These are phyloP conservation scores for Suillia variegata DNA, from an alignment of 2,888 invertebrate genomes.

Conservation along the genomic window DNA sequence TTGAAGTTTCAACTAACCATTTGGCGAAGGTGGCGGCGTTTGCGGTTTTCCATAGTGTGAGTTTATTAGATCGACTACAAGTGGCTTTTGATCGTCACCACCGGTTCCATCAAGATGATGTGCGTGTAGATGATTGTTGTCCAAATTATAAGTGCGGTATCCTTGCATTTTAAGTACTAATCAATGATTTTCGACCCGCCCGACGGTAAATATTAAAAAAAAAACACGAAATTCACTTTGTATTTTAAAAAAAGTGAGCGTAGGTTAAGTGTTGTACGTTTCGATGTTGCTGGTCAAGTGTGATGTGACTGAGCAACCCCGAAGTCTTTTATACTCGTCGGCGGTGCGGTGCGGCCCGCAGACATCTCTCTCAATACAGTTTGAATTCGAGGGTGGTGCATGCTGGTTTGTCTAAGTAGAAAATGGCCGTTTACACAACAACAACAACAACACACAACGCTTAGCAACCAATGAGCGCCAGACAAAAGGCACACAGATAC, in stretches of 20 bases:
- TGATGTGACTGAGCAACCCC: constrained; percentile 44
- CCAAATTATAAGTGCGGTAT: constrained; percentile 60
- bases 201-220: no score
- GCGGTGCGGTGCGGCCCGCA: constrained; percentile 28
- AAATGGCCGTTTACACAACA: constrained; percentile 41
- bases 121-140: no score
- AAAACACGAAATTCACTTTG: no score
- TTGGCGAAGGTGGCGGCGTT: constrained; percentile 65
- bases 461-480: constrained; percentile 43
- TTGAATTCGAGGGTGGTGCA: constrained; percentile 30
- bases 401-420: constrained; percentile 13
- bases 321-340: constrained; percentile 48
- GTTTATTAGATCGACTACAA: constrained; percentile 68
- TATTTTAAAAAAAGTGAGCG: no score
- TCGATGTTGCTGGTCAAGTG: constrained; percentile 50
- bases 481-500: background rate
- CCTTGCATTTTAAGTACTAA: constrained; percentile 59
- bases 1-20: constrained; percentile 60
- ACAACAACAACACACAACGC: constrained; percentile 29
- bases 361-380: no score
- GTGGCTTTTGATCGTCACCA: constrained; percentile 60
- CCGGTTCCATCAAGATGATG: constrained; percentile 38
- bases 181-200: no score
- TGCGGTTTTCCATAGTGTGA: constrained; percentile 64
- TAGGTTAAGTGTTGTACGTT: constrained; percentile 37